These are phyloP conservation scores for Metallyticus violacea DNA, from an alignment of 2,888 invertebrate genomes.

Conservation along the genomic window DNA sequence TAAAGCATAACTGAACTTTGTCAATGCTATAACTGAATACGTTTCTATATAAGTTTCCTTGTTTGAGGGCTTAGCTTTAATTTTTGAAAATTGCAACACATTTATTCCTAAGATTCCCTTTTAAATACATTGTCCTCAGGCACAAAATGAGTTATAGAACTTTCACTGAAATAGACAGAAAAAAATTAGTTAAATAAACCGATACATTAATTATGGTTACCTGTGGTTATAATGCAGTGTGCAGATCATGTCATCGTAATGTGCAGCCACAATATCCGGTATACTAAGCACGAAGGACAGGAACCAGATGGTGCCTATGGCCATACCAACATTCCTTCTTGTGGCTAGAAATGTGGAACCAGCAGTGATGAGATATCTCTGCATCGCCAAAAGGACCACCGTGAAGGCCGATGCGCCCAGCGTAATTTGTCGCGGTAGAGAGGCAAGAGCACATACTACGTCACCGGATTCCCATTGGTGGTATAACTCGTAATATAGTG, in stretches of 20 bases:
- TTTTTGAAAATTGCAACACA: too few relatives aligned
- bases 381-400: not conserved
- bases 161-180: too few relatives aligned
- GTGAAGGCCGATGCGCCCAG: not conserved
- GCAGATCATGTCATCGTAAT: not conserved
- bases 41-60: too few relatives aligned
- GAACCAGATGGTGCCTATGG: not conserved
- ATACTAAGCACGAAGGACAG: not conserved
- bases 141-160: too few relatives aligned
- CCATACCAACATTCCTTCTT: not conserved
- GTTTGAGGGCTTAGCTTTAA: too few relatives aligned
- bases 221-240: not conserved
- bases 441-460: not conserved
- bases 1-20: too few relatives aligned
- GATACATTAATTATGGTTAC: too few relatives aligned
- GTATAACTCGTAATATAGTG: not conserved
- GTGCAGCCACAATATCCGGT: not conserved
- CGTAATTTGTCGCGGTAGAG: not conserved
- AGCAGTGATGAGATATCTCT: not conserved
- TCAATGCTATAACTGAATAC: too few relatives aligned
- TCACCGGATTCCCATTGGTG: not conserved
- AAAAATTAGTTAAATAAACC: too few relatives aligned
- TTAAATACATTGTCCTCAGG: too few relatives aligned
- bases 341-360: not conserved
- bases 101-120: too few relatives aligned